phyloP scores from a whole-genome alignment of 2,888 invertebrate genomes.

The Cataglyphis albicans region DNA sequence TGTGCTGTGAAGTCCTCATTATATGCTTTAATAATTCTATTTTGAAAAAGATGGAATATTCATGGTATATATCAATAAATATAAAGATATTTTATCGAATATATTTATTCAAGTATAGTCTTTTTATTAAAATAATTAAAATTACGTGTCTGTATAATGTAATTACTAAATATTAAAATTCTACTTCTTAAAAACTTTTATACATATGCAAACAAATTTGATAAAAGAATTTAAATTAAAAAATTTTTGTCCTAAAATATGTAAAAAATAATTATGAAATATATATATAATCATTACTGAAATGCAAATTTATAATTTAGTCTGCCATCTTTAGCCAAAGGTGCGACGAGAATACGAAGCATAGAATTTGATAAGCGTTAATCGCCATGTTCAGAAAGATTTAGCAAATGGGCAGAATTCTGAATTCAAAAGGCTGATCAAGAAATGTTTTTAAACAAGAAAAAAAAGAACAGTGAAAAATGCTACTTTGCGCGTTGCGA shows the following conservation, averaged over 20 bases:
- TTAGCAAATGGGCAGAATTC: constrained; percentile 1
- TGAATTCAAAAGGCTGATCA: neutral
- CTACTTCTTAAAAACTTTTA: neutral
- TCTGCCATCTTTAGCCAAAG: constrained; percentile 21
- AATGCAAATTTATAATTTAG: neutral
- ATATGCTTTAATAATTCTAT: neutral
- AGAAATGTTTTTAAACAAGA: neutral
- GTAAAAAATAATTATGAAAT: constrained; percentile 8
- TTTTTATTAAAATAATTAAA: neutral
- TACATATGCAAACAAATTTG: neutral
- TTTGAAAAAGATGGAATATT: neutral
- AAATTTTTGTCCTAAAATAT: neutral
- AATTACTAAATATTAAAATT: neutral
- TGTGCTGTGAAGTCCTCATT: neutral
- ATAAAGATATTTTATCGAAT: neutral
- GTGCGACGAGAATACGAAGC: constrained; percentile 30
- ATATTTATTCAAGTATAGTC: neutral
- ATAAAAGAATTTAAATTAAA: neutral
- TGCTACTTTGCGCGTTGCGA: constrained; percentile 43
- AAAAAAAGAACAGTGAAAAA: neutral
- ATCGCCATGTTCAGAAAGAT: constrained; percentile 45
- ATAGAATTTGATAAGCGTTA: constrained; percentile 37
- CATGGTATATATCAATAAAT: neutral
- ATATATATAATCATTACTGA: neutral
- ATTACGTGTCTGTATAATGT: neutral